Conservation (phyloP, 2,888 invertebrate species). For the Peribatodes rhomboidaria region DNA sequence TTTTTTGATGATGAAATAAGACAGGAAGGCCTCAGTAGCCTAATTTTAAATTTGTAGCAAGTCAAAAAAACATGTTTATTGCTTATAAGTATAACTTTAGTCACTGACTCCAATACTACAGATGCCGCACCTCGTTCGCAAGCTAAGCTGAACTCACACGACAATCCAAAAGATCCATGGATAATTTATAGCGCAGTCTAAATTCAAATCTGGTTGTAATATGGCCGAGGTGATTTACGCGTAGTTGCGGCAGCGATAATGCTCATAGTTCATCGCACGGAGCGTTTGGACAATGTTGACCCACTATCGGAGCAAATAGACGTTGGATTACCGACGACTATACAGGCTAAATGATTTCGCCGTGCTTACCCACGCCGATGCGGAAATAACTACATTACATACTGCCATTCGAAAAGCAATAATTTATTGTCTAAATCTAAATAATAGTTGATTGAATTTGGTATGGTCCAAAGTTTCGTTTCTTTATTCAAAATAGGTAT, state of each 20-base stretch:
- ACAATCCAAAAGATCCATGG: constrained; percentile 37
- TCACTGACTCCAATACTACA: neutral
- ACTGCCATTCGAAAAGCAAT: neutral
- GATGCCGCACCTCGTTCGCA: constrained; percentile 9
- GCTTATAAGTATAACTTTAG: neutral
- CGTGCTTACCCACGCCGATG: neutral
- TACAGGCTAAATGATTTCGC: constrained; percentile 7
- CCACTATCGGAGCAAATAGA: constrained; percentile 56
- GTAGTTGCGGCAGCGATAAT: constrained; percentile 55
- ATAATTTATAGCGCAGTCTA: constrained; percentile 45
- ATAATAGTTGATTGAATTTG: neutral
- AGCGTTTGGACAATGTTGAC: constrained; percentile 71
- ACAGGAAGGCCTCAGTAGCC: no score
- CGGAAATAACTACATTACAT: constrained; percentile 13
- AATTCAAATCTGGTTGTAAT: constrained; percentile 49
- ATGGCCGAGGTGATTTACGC: constrained; percentile 44
- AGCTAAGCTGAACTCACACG: constrained; percentile 30
- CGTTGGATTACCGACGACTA: constrained; percentile 7
- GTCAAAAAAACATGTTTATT: no score
- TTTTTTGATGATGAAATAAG: no score
- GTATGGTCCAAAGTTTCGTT: neutral
- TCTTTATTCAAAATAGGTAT: neutral
- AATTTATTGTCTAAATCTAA: neutral
- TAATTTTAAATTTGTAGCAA: no score
- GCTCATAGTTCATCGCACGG: constrained; percentile 61